Base-by-base conservation (phyloP, 2,113 vertebrate species). In the Rousettus leschenaultii region DNA sequence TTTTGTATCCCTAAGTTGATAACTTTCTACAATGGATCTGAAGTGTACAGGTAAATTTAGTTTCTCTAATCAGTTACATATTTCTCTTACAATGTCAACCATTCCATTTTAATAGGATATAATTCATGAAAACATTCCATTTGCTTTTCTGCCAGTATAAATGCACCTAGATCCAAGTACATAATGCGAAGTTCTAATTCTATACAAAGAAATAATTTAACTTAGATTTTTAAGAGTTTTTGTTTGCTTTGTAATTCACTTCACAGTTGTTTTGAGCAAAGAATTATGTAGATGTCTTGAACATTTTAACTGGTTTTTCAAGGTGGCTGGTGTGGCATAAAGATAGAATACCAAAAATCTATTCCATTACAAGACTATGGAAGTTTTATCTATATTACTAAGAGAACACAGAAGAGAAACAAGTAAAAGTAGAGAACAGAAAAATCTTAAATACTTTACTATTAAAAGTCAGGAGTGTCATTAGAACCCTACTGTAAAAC, bases 401-500 rank as follows among this genome's bases (percentile, higher is more conserved):
- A 48, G 59, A 43, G 0, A 95, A 97, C 73, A 96, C 7, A 95
- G 6, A 94, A 93, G 89, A 98, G 80, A 80, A 35, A 94, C 38
- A 78, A 97, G n/a, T 48, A 11, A 96, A 95, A 57, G 78, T 10
- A 68, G 55, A 86, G 97, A 96, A 96, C 5, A 86, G 95, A 98
- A 98, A 96, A 97, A 97, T 95, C 96, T 96, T 97, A 96, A 98
- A 96, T 87, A 96, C 83, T 97, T 98, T 97, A 97, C 95, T 91
- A 98, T 98, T 97, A 97, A 97, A 98, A 98, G 92, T 97, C 43
- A 96, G 35, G 21, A 96, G 79, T 94, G 94, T 98, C 96, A 98
- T 98, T 98, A 98, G 98, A 98, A 98, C 74, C 97, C 98, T 98
- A 98, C 97, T 97, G 96, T 97, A 98, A 98, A 98, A 98, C 97